Percentiles rank a stretch among this genome's conserved stretches.
Evolutionary conservation across 2,113 vertebrate species (phyloP).

Genomic region (Psilopogon haemacephalus): DNA sequence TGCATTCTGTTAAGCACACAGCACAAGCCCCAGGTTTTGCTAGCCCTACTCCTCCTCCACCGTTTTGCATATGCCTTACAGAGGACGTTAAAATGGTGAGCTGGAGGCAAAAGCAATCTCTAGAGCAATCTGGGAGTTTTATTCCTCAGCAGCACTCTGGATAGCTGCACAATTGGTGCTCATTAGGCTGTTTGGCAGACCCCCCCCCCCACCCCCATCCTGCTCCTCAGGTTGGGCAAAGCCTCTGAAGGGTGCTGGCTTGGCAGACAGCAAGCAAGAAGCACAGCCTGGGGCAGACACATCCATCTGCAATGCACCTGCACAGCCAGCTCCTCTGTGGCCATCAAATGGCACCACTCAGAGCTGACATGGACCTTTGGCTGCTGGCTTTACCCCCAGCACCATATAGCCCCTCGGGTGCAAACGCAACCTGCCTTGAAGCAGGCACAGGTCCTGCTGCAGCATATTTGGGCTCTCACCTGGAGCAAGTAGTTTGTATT

Average conservation of each 20-base stretch:
- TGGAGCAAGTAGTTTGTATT: neutral
- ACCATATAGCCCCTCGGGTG: neutral
- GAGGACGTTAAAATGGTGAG: fast-evolving
- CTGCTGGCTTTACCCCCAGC: neutral
- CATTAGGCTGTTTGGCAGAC: neutral
- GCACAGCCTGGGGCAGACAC: fast-evolving
- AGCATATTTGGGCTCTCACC: neutral
- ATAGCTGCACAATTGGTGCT: no score
- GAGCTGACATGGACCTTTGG: fast-evolving
- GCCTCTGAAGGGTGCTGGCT: neutral
- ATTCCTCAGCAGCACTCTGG: neutral
- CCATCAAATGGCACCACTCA: neutral
- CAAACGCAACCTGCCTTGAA: neutral
- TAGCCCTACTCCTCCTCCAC: neutral
- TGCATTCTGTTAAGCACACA: neutral
- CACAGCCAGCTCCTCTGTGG: neutral
- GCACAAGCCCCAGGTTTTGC: neutral
- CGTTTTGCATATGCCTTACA: fast-evolving
- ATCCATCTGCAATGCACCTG: fast-evolving
- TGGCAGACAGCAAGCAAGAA: neutral
- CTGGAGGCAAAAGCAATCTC: neutral
- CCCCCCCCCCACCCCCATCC: neutral
- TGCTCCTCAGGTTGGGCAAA: fast-evolving
- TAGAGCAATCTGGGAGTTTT: neutral
- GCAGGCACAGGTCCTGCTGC: neutral